A percentile compares a stretch with the other conserved stretches of the same genome.
These are phyloP conservation scores for Theristicus caerulescens DNA, from an alignment of 2,113 vertebrate genomes.

Conservation along the genomic window DNA sequence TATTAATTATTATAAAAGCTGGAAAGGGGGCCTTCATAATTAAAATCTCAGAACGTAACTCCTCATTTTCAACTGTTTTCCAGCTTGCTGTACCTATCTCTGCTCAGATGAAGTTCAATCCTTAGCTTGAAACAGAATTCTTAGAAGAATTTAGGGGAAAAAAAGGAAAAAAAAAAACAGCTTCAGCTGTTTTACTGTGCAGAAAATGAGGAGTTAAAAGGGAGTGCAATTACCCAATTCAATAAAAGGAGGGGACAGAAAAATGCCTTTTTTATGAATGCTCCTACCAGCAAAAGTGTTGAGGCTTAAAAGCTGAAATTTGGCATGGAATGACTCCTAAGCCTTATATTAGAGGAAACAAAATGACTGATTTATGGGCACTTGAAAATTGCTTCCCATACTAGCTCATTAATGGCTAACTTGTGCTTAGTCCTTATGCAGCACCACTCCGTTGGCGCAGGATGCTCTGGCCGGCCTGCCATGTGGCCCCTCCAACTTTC, in stretches of 20 bases:
- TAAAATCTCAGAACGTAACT: background rate
- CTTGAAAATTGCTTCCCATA: constrained; percentile 33
- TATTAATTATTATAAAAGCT: constrained; percentile 13
- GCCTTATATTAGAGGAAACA: constrained; percentile 7
- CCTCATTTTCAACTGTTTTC: background rate
- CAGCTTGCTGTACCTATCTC: background rate
- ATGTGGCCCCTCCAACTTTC: accelerated
- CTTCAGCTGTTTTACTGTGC: background rate
- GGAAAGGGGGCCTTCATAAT: background rate
- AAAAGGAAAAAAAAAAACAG: background rate
- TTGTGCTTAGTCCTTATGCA: background rate
- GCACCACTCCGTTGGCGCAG: background rate
- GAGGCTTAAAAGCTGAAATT: constrained; percentile 26
- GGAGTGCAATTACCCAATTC: background rate
- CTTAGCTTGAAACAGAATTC: background rate
- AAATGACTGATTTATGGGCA: constrained; percentile 25
- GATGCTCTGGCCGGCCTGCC: background rate
- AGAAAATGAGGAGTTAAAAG: background rate
- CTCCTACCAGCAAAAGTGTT: background rate
- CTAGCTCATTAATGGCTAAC: background rate
- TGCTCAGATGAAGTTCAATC: background rate
- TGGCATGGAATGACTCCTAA: background rate
- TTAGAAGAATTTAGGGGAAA: background rate
- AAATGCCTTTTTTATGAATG: background rate
- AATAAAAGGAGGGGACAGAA: background rate